Percentiles rank a stretch among this genome's conserved stretches.
These are phyloP conservation scores for Agriopis leucophaearia DNA, from an alignment of 2,888 invertebrate genomes.

Conservation along the genomic window DNA sequence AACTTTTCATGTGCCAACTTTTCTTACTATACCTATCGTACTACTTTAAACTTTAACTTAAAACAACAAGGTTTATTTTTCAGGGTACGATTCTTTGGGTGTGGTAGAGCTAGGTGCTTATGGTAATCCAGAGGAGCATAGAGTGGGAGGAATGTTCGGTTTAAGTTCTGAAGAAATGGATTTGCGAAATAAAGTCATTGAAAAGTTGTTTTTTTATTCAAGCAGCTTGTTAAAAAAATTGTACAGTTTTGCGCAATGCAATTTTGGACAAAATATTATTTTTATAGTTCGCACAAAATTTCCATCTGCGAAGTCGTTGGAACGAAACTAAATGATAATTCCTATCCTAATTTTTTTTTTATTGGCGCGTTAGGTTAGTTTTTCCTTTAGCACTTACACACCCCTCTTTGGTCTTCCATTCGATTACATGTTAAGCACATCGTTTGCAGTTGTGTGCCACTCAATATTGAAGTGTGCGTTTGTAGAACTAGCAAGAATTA, in stretches of 20 bases:
- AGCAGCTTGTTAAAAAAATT: background rate
- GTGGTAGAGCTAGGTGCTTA: constrained; percentile 34
- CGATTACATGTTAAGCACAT: no score
- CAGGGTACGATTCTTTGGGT: constrained; percentile 16
- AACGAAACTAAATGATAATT: no score
- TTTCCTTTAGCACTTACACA: no score
- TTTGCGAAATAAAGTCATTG: constrained; percentile 26
- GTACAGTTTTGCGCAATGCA: constrained; percentile 19
- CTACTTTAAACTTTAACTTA: constrained; percentile 43
- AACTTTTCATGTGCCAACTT: constrained; percentile 60
- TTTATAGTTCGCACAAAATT: background rate
- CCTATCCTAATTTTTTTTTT: no score
- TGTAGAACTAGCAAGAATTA: no score
- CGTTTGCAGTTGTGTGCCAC: no score
- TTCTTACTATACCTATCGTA: constrained; percentile 44
- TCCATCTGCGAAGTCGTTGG: no score
- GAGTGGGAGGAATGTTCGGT: constrained; percentile 36
- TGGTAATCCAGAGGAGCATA: constrained; percentile 38
- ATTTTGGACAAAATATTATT: background rate
- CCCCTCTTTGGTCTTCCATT: no score
- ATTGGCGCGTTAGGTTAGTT: no score
- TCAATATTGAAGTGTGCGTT: no score
- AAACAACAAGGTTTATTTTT: constrained; percentile 17
- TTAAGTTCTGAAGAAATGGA: constrained; percentile 23
- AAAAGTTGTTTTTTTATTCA: constrained; percentile 5